A percentile compares a stretch with the other conserved stretches of the same genome.
Conservation (phyloP, 2,797 vertebrate genomes). For the Urosaurus nigricauda region DNA sequence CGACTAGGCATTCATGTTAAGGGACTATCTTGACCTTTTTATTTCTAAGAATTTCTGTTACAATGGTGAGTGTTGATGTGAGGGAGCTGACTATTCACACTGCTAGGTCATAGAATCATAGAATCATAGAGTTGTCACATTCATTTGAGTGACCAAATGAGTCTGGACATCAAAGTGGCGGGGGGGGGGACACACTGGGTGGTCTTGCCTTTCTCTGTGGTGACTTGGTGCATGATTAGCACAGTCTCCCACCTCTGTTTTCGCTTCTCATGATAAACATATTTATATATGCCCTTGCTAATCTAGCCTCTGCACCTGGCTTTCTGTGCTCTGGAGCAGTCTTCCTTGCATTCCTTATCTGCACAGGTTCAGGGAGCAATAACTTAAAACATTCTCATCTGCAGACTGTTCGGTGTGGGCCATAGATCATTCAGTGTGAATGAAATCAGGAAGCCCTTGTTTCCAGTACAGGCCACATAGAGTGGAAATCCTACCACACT, state of each 20-base stretch:
- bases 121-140: too few relatives aligned
- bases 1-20: too few relatives aligned
- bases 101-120: background rate
- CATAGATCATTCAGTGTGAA: conserved; percentile 31
- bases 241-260: background rate
- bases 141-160: background rate
- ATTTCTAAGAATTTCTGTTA: background rate
- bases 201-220: background rate
- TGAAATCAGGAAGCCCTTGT: conserved; percentile 45
- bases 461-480: conserved; percentile 20
- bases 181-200: background rate
- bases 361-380: conserved; percentile 49
- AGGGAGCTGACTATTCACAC: background rate
- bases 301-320: conserved; percentile 58
- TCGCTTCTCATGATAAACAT: conserved; percentile 4
- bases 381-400: conserved; percentile 45
- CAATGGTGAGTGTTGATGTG: background rate
- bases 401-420: conserved; percentile 25
- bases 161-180: background rate
- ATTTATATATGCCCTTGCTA: conserved; percentile 1
- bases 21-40: too few relatives aligned
- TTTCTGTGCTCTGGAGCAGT: conserved; percentile 55
- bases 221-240: background rate
- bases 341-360: conserved; percentile 52
- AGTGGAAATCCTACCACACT: conserved; percentile 19